phyloP scores from a whole-genome alignment of 2,113 vertebrate species.

The Larimichthys polyactis region DNA sequence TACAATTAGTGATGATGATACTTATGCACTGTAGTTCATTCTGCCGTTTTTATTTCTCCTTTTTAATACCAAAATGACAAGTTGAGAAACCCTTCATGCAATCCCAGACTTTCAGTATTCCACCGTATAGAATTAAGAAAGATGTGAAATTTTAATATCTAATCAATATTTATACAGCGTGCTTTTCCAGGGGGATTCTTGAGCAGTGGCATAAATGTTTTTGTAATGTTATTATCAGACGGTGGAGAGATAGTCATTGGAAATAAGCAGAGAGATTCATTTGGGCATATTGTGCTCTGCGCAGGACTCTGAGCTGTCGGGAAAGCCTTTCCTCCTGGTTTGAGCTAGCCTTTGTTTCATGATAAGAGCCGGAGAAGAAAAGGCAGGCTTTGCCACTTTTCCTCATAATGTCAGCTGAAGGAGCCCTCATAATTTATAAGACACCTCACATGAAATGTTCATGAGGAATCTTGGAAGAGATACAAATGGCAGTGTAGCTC shows the following conservation, averaged over 20 bases:
- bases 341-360: conserved; percentile 66
- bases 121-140: conserved; percentile 61
- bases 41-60: conserved; percentile 58
- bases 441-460: conserved; percentile 82
- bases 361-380: conserved; percentile 63
- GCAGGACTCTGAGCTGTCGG: conserved; percentile 55
- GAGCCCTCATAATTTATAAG: conserved; percentile 82
- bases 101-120: conserved; percentile 38
- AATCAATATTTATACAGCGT: conserved; percentile 76
- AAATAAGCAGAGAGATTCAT: conserved; percentile 56
- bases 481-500: conserved; percentile 65
- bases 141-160: conserved; percentile 68
- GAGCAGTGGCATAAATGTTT: conserved; percentile 64
- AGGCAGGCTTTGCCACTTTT: conserved; percentile 62
- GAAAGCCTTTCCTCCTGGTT: conserved; percentile 55
- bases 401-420: conserved; percentile 73
- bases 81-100: conserved; percentile 46
- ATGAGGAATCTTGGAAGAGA: conserved; percentile 83
- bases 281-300: conserved; percentile 45
- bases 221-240: conserved; percentile 65
- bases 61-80: conserved; percentile 56
- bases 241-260: conserved; percentile 33
- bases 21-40: conserved; percentile 62
- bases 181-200: conserved; percentile 58
- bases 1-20: conserved; percentile 77